Conservation (phyloP, 2,888 invertebrate genomes). For the Gari tellinella region DNA sequence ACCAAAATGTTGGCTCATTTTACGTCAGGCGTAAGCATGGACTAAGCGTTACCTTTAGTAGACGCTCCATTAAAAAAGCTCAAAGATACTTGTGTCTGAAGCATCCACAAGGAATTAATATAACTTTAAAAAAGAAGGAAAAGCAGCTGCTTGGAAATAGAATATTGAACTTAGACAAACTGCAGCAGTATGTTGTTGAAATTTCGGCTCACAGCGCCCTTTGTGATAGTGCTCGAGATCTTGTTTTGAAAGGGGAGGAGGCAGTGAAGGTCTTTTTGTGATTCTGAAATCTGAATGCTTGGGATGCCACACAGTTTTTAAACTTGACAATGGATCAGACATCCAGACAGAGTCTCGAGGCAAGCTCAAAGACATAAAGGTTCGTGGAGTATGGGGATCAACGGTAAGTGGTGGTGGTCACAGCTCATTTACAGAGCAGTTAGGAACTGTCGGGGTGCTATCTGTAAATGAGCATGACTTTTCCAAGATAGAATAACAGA, state of each 20-base stretch:
- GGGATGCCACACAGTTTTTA: neutral
- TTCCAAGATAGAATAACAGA: conserved; percentile 16
- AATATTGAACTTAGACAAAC: neutral
- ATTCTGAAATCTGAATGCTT: neutral
- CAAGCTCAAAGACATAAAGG: neutral
- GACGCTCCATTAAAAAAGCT: no score
- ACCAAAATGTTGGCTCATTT: no score
- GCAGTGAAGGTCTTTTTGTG: neutral
- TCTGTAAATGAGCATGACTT: conserved; percentile 19
- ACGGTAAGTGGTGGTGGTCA: conserved; percentile 17
- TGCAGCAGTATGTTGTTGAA: neutral
- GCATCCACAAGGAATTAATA: no score
- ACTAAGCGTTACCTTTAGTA: no score
- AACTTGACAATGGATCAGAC: neutral
- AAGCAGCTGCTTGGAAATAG: neutral
- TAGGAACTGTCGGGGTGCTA: conserved; percentile 19
- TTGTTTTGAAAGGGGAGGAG: neutral
- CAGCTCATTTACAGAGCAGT: neutral
- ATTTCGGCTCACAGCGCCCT: conserved; percentile 3
- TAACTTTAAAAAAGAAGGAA: neutral
- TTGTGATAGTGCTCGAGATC: conserved; percentile 5
- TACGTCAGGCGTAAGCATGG: no score
- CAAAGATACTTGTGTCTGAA: no score
- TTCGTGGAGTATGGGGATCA: conserved; percentile 14
- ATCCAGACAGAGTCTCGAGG: neutral